A percentile compares a stretch with the other conserved stretches of the same genome.
These are phyloP conservation scores for Platichthys flesus DNA, from an alignment of 2,113 vertebrate genomes.

Conservation along the genomic window DNA sequence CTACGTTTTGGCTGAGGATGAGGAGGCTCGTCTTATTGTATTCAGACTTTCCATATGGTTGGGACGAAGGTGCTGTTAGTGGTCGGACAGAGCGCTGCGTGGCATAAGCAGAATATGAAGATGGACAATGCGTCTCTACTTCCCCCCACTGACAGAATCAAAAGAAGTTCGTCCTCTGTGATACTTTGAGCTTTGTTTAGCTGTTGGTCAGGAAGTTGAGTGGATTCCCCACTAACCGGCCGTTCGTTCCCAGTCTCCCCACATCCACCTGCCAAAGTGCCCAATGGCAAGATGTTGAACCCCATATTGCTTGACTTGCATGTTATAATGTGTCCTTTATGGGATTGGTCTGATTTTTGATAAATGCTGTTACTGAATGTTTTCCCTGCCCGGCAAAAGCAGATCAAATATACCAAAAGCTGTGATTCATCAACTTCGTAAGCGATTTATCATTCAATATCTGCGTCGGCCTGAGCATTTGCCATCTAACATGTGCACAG, in stretches of 20 bases:
- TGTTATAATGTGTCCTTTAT: no score
- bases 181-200: background rate
- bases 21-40: slow-evolving; percentile 28
- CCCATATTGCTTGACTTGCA: no score
- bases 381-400: background rate
- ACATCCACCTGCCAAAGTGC: no score
- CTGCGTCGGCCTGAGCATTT: slow-evolving; percentile 2
- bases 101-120: background rate
- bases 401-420: background rate
- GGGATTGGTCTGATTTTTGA: background rate
- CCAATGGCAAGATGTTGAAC: no score
- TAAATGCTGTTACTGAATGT: background rate
- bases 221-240: no score
- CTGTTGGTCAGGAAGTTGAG: no score
- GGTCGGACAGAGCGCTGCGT: background rate
- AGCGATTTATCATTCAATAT: background rate
- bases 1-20: slow-evolving; percentile 47
- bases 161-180: background rate
- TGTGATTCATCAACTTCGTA: background rate
- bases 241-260: no score
- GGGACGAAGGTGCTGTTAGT: background rate
- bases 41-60: slow-evolving; percentile 35
- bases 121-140: no score
- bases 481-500: slow-evolving; percentile 3
- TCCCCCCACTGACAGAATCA: background rate